phyloP scores from a whole-genome alignment of 2,888 invertebrate genomes.

The Coenonympha glycerion region DNA sequence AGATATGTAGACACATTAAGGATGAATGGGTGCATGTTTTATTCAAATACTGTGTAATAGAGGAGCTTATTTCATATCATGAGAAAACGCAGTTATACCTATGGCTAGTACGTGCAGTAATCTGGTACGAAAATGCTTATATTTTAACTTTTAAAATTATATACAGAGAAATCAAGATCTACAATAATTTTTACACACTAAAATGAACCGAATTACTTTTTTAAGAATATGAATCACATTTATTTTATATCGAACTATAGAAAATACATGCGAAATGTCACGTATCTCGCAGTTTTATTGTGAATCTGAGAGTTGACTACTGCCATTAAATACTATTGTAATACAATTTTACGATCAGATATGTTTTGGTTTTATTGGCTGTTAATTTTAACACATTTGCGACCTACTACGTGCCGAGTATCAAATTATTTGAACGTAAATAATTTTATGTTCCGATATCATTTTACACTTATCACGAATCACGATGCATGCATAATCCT shows the following conservation, averaged over 20 bases:
- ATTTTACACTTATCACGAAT: no score
- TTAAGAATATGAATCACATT: not conserved
- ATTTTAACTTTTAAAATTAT: no score
- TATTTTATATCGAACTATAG: constrained; percentile 7
- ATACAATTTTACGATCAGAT: constrained; percentile 46
- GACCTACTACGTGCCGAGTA: not conserved
- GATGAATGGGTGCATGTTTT: constrained; percentile 17
- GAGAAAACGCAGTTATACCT: not conserved
- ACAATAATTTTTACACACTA: not conserved
- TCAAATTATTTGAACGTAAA: not conserved
- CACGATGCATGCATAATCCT: not conserved
- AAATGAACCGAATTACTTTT: constrained; percentile 2
- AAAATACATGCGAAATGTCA: constrained; percentile 12
- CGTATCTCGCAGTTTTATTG: constrained; percentile 40
- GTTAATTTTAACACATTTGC: constrained; percentile 13
- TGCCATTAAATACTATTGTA: constrained; percentile 60
- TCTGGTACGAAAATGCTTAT: no score
- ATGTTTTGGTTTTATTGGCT: constrained; percentile 11
- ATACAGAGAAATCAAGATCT: not conserved
- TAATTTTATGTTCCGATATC: not conserved
- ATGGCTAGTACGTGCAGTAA: not conserved
- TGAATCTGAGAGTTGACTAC: constrained; percentile 53
- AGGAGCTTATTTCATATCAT: constrained; percentile 5
- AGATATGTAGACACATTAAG: constrained; percentile 9
- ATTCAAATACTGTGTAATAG: constrained; percentile 12